These are phyloP conservation scores for Elgonia sp. DNA, from an alignment of 2,888 invertebrate genomes.

Conservation along the genomic window DNA sequence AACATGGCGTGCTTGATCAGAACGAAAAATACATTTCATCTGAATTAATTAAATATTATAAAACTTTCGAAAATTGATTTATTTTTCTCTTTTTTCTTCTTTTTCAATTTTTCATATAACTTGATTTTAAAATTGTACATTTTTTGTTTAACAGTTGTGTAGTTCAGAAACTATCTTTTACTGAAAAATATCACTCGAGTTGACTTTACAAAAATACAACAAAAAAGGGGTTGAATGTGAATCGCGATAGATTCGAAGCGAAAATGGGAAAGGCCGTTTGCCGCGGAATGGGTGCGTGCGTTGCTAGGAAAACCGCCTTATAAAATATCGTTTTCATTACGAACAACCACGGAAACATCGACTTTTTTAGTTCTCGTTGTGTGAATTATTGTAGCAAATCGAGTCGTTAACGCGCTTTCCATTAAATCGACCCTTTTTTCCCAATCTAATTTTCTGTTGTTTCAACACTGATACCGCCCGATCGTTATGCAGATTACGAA, in stretches of 20 bases:
- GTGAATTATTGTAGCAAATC: slow-evolving; percentile 63
- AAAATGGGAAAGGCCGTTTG: slow-evolving; percentile 26
- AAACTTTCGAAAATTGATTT: not conserved
- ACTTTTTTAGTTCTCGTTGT: slow-evolving; percentile 37
- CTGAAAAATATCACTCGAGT: slow-evolving; percentile 7
- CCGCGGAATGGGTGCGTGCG: slow-evolving; percentile 6
- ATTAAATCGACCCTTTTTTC: slow-evolving; percentile 30
- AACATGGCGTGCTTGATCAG: too few species aligned
- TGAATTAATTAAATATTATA: too few species aligned
- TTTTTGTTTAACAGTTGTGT: not conserved
- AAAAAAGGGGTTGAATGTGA: slow-evolving; percentile 3
- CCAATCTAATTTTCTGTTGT: slow-evolving; percentile 50
- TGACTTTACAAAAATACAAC: slow-evolving; percentile 5
- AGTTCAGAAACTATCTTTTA: not conserved
- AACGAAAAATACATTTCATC: too few species aligned
- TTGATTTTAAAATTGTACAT: too few species aligned
- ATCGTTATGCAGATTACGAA: slow-evolving; percentile 43
- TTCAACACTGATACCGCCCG: slow-evolving; percentile 16
- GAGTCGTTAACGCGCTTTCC: slow-evolving; percentile 53
- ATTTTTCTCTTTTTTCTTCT: not conserved
- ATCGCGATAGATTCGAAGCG: slow-evolving; percentile 17
- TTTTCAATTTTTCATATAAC: too few species aligned
- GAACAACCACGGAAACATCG: slow-evolving; percentile 52
- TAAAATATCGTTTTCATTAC: slow-evolving; percentile 72
- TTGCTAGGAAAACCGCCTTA: slow-evolving; percentile 32